Base-by-base conservation (phyloP, 2,113 vertebrate genomes). In the Thinocorus orbignyianus region DNA sequence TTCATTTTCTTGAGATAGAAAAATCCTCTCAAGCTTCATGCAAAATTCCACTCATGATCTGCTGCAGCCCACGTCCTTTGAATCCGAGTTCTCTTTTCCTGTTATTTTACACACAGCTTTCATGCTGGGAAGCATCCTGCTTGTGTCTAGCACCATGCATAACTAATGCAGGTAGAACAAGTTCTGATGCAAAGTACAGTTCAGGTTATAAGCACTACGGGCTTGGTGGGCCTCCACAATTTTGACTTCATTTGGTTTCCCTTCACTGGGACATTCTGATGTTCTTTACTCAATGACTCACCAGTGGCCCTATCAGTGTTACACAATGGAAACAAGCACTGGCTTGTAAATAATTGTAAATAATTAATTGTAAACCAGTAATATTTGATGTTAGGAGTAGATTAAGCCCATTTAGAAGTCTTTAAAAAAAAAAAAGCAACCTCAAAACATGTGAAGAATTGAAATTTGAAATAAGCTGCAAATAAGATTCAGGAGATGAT, bases 81-180 rank as follows among this genome's bases (percentile, higher is more conserved):
- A 93, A 95, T 84, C 26, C 60, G 81, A 51, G 42, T 51, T 26
- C 52, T 89, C 77, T 60, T 95, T 87, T 95, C 68, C 73, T 88
- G 52, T 88, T 91, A 79, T 74, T 93, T 95, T 74, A 93, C 49
- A 28, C 72, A 80, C 41, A 69, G 62, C 58, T 90, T 95, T 85
- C 65, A 92, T 24, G 74, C 55, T 65, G 68, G 70, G 76, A 88
- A 95, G 73, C 65, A 90, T 65, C 52, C 70, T 84, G 33, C 41
- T 60, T 48, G 13, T 89, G 84, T 72, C 74, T 87, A 78, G 54
- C 71, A 39, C 54, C 74, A 54, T 42, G 51, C 60, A 81, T 93
- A 95, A 95, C 73, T 86, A 71, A 85, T 39, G 88, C 81, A 78
- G 52, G 78, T 44, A 86, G 52, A 97, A 93, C 81, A 68, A 91